phyloP scores from a whole-genome alignment of 2,113 vertebrate genomes.

The Bos javanicus region DNA sequence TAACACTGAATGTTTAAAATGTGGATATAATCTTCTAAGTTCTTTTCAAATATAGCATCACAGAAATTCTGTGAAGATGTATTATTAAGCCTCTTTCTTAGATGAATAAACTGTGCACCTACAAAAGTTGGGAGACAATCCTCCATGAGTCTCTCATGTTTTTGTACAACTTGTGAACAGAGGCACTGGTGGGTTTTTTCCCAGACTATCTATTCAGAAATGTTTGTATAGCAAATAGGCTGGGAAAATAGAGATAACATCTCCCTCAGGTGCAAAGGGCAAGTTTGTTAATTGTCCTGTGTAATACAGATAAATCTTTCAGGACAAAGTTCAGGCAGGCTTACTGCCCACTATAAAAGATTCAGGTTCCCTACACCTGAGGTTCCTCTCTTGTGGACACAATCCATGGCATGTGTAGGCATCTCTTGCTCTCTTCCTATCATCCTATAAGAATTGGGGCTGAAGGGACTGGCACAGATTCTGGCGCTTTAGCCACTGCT shows the following conservation, averaged over 20 bases:
- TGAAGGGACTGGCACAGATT: neutral
- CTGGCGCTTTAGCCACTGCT: neutral
- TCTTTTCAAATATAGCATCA: neutral
- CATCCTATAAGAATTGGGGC: neutral
- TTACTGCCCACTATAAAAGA: neutral
- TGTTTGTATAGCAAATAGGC: neutral
- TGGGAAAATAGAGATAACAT: neutral
- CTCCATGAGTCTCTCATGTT: neutral
- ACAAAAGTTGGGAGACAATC: neutral
- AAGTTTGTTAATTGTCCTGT: neutral
- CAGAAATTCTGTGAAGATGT: neutral
- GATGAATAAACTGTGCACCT: neutral
- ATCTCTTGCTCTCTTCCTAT: neutral
- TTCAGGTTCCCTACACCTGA: neutral
- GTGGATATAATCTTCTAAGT: neutral
- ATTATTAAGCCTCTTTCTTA: neutral
- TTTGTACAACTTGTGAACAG: neutral
- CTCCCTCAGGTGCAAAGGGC: neutral
- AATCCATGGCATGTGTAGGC: neutral
- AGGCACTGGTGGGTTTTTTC: neutral
- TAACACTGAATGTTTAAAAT: neutral
- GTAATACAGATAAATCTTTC: neutral
- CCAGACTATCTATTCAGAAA: neutral
- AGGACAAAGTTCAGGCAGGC: neutral
- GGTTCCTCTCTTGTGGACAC: neutral